phyloP scores from a whole-genome alignment of 2,113 vertebrate genomes.

The Buteo buteo region DNA sequence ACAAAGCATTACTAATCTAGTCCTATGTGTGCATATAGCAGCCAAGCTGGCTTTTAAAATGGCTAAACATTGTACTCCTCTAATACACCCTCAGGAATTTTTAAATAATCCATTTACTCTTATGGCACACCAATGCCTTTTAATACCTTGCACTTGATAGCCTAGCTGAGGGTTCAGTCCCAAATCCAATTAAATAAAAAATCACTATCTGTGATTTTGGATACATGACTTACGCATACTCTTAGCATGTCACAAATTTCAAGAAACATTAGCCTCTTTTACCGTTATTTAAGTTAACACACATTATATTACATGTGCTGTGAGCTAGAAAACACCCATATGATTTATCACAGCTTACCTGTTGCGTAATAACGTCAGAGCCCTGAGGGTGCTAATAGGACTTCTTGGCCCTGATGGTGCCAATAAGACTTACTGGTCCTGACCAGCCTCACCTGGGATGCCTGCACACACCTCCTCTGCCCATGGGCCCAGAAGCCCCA shows the following conservation, averaged over 20 bases:
- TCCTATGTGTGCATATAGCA: not conserved
- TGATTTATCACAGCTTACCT: not conserved
- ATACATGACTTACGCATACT: not conserved
- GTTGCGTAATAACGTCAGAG: not conserved
- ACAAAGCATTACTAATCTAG: not conserved
- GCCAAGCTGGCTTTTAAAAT: not conserved
- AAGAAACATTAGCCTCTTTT: not conserved
- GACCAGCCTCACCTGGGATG: not conserved
- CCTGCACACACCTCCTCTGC: not conserved
- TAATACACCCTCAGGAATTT: not conserved
- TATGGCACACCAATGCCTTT: not conserved
- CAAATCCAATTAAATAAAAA: not conserved
- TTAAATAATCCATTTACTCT: not conserved
- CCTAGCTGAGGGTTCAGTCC: not conserved
- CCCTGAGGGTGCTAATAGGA: not conserved
- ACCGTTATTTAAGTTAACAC: not conserved
- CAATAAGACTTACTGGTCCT: not conserved
- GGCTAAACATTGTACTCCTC: not conserved
- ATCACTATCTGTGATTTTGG: not conserved
- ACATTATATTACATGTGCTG: not conserved
- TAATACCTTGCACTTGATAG: not conserved
- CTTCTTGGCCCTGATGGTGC: not conserved
- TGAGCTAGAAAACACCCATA: not conserved
- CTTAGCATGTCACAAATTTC: not conserved
- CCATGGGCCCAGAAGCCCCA: not conserved